These are phyloP conservation scores for Pristionchus maxplancki DNA, from an alignment of 2,888 invertebrate species.

Conservation along the genomic window DNA sequence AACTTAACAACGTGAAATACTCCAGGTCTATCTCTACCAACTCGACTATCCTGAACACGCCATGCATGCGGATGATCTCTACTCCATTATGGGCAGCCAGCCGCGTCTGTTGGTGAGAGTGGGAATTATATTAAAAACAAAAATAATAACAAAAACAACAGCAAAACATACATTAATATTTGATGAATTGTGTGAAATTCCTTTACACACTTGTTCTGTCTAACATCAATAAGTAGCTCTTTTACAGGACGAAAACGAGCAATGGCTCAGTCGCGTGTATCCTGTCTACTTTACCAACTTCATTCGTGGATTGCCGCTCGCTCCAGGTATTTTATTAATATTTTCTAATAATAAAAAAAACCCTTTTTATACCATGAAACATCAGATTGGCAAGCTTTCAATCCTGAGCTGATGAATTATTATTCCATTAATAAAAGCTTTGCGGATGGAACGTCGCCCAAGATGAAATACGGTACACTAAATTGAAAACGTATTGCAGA, in stretches of 20 bases:
- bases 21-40: conserved; percentile 50
- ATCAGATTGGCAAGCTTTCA: conserved; percentile 15
- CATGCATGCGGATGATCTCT: conserved; percentile 39
- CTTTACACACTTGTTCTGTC: too few relatives aligned
- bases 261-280: conserved; percentile 19
- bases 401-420: conserved; percentile 14
- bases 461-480: background rate
- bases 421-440: too few relatives aligned
- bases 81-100: conserved; percentile 22
- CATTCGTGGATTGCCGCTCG: background rate
- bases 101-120: background rate
- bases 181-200: too few relatives aligned
- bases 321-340: too few relatives aligned
- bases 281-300: conserved; percentile 48
- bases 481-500: too few relatives aligned
- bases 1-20: background rate
- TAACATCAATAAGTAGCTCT: too few relatives aligned
- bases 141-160: too few relatives aligned
- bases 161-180: too few relatives aligned
- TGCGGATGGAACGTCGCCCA: background rate
- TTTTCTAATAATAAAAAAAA: background rate
- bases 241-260: conserved; percentile 36
- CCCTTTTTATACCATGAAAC: background rate
- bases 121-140: too few relatives aligned
- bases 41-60: conserved; percentile 8